These are phyloP conservation scores for Lamellibrachia satsuma DNA, from an alignment of 2,888 invertebrate species.

Conservation along the genomic window DNA sequence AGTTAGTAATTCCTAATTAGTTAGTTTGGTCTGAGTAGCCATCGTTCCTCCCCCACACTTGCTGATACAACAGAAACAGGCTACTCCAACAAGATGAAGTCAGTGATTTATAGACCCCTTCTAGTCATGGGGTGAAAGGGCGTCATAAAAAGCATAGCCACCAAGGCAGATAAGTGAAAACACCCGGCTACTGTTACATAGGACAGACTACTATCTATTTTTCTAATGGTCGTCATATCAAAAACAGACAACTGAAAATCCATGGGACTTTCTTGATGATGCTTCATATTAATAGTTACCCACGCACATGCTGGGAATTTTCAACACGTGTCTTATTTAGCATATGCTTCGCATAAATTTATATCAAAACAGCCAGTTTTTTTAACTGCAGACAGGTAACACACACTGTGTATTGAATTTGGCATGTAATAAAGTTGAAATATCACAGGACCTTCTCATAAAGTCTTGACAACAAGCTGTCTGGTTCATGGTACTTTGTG, in stretches of 20 bases:
- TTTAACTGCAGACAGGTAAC: not conserved
- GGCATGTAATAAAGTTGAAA: not conserved
- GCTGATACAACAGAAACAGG: not conserved
- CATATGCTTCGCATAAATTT: not conserved
- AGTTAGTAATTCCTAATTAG: no score
- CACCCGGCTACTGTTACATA: not conserved
- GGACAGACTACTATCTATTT: not conserved
- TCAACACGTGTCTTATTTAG: not conserved
- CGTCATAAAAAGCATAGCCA: not conserved
- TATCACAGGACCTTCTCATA: not conserved
- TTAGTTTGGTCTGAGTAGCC: no score
- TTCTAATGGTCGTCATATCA: not conserved
- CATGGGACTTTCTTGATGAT: not conserved
- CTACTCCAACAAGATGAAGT: not conserved
- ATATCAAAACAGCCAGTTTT: not conserved
- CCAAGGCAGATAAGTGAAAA: not conserved
- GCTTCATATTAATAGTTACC: not conserved
- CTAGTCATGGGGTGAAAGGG: not conserved
- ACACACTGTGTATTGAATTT: not conserved
- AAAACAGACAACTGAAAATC: not conserved
- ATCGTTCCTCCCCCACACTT: not conserved
- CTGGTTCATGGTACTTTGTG: not conserved
- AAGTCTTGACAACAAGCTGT: not conserved
- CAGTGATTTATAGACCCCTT: not conserved
- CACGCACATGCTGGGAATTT: not conserved